A percentile compares a stretch with the other conserved stretches of the same genome.
These are phyloP conservation scores for Esox niger DNA, from an alignment of 2,113 vertebrate species.

Conservation along the genomic window DNA sequence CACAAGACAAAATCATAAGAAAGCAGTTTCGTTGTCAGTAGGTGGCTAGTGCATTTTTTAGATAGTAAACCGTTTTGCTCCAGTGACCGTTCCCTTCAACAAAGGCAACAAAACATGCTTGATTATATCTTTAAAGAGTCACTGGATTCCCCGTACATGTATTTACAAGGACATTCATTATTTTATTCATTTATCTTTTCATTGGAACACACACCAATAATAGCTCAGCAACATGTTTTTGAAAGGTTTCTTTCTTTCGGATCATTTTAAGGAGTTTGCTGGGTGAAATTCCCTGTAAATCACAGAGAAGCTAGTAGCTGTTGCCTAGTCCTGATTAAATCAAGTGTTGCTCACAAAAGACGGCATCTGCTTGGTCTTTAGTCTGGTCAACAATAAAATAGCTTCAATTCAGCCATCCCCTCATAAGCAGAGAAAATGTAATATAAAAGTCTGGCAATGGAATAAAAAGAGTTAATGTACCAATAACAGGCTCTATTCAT, in stretches of 20 bases:
- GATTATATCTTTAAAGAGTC: constrained; percentile 20
- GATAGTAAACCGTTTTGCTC: neutral
- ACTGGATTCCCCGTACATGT: constrained; percentile 19
- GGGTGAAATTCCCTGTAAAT: constrained; percentile 38
- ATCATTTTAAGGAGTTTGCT: constrained; percentile 40
- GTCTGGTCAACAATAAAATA: no score
- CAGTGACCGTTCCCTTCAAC: constrained; percentile 10
- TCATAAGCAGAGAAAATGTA: no score
- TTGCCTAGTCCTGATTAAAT: constrained; percentile 1
- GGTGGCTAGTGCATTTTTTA: neutral
- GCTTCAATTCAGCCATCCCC: no score
- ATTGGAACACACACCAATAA: constrained; percentile 37
- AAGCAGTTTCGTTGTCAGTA: neutral
- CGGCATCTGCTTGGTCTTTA: neutral
- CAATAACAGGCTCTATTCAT: no score
- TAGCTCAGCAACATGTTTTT: constrained; percentile 11
- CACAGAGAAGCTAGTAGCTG: constrained; percentile 27
- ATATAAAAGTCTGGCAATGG: no score
- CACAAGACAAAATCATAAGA: neutral
- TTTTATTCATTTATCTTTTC: constrained; percentile 29
- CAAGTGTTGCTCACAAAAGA: constrained; percentile 11
- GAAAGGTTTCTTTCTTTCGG: constrained; percentile 29
- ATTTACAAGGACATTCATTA: constrained; percentile 8
- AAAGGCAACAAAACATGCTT: neutral
- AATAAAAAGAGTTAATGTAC: no score